These are phyloP conservation scores for Orthochromis malagaraziensis DNA, from an alignment of 2,113 vertebrate species.

Conservation along the genomic window DNA sequence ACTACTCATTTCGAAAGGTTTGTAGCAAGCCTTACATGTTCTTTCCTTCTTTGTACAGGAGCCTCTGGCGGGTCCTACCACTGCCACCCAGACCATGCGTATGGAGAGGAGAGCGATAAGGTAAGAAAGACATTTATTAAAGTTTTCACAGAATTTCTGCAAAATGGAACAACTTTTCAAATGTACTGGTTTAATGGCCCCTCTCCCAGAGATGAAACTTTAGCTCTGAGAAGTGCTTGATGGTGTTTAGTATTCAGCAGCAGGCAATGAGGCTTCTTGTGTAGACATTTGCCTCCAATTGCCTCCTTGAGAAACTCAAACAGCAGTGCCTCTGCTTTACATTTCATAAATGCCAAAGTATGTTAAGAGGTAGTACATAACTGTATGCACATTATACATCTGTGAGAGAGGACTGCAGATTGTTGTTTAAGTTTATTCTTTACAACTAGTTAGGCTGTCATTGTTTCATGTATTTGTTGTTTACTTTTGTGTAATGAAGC, in stretches of 20 bases:
- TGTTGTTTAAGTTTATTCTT: neutral
- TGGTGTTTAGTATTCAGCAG: neutral
- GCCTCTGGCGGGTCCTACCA: slow-evolving; percentile 65
- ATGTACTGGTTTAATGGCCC: neutral
- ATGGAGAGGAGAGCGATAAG: slow-evolving; percentile 71
- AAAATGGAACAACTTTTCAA: neutral
- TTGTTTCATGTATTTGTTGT: neutral
- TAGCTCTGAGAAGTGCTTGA: neutral
- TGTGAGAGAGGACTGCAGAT: neutral
- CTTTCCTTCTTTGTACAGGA: slow-evolving; percentile 45
- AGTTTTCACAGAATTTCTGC: neutral
- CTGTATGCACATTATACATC: neutral
- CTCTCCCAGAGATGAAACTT: neutral
- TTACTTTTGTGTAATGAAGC: neutral
- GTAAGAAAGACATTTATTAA: slow-evolving; percentile 27
- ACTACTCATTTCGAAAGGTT: neutral
- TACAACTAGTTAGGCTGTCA: neutral
- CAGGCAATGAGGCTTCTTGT: neutral
- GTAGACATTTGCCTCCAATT: neutral
- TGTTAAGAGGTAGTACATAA: neutral
- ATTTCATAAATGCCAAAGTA: neutral
- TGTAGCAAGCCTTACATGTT: neutral
- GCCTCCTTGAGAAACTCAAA: neutral
- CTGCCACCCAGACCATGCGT: slow-evolving; percentile 67
- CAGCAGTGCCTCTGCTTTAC: neutral